Base-by-base conservation (phyloP, 2,797 vertebrate genomes). In the Carcharodon carcharias region DNA sequence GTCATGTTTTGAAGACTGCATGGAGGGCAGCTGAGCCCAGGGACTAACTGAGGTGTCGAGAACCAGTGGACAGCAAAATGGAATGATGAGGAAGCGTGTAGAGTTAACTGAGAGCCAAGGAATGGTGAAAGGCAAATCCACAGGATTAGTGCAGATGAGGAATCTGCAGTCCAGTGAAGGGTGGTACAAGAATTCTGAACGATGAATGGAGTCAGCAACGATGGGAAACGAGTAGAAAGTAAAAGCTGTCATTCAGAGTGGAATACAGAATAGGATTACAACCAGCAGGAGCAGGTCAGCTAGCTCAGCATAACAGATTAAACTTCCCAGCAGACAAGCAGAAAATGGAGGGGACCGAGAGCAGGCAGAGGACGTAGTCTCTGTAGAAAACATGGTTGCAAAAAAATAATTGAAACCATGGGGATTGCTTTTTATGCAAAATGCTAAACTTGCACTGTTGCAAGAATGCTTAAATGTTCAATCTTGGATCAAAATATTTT, bases 401-500 rank as follows among this genome's bases (percentile, higher is more conserved):
- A 61, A 65, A 58, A 89, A 89, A 89, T 12, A 85, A 56, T 63
- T n/a, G 16, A 40, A 21, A 16, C 35, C 31, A n/a, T 21, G 35
- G 58, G 89, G 14, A 18, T 63, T 91, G 35, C 14, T 31, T 65
- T 16, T 63, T 92, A 31, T 40, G 31, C 16, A 63, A 92, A 58
- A 28, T 56, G 12, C 61, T 92, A 21, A n/a, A 92, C 18, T 16
- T 92, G 5, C 58, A 40, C 6, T 92, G 35, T 63, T 26, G 54
- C 54, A 28, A 31, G 56, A 28, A 28, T 88, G 31, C 16, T 63
- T 6, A 61, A 92, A 92, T 63, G 14, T 92, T 91, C 28, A 61
- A 63, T 31, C 56, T 61, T 63, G 89, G 14, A 5, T 92, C 31
- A 92, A 89, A 89, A 92, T 92, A 63, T 92, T 92, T 92, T n/a